Conservation (phyloP, 2,797 vertebrate species). For the Acanthopagrus latus region DNA sequence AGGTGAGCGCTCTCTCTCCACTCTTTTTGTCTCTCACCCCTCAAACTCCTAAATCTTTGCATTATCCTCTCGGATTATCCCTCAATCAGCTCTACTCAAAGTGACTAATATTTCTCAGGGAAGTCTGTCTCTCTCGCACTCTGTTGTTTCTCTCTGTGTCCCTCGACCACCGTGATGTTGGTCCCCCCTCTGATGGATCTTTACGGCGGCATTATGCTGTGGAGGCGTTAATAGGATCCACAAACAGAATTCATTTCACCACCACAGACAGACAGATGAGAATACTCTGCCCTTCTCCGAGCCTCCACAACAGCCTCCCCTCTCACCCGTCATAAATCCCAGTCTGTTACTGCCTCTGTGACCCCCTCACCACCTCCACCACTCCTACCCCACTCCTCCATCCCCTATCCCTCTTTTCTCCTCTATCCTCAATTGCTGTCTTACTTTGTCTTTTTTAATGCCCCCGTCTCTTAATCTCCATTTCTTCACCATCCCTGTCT, state of each 20-base stretch:
- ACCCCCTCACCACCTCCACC: conserved; percentile 2
- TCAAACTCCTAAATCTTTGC: conserved; percentile 6
- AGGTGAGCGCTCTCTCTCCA: conserved; percentile 76
- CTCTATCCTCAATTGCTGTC: conserved; percentile 34
- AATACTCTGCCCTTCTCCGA: conserved; percentile 53
- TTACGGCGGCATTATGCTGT: conserved; percentile 38
- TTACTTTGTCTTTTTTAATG: conserved; percentile 53
- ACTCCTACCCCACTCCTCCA: conserved; percentile 17
- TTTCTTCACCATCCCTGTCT: conserved; percentile 48
- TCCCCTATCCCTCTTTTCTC: conserved; percentile 18
- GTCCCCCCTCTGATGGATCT: conserved; percentile 40
- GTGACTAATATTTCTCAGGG: conserved; percentile 19
- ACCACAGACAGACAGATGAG: conserved; percentile 60
- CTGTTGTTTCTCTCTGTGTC: neutral
- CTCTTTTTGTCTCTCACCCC: neutral
- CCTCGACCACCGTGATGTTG: conserved; percentile 23
- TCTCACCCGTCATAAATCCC: conserved; percentile 67
- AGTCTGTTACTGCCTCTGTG: conserved; percentile 48
- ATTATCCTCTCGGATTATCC: conserved; percentile 25
- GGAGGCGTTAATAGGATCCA: conserved; percentile 71
- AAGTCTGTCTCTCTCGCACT: neutral
- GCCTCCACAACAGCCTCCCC: conserved; percentile 32
- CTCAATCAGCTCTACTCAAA: conserved; percentile 14
- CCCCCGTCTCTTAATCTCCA: conserved; percentile 50
- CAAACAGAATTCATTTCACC: conserved; percentile 68